Conservation (phyloP, 2,797 vertebrate genomes). For the Eutrigla gurnardus region DNA sequence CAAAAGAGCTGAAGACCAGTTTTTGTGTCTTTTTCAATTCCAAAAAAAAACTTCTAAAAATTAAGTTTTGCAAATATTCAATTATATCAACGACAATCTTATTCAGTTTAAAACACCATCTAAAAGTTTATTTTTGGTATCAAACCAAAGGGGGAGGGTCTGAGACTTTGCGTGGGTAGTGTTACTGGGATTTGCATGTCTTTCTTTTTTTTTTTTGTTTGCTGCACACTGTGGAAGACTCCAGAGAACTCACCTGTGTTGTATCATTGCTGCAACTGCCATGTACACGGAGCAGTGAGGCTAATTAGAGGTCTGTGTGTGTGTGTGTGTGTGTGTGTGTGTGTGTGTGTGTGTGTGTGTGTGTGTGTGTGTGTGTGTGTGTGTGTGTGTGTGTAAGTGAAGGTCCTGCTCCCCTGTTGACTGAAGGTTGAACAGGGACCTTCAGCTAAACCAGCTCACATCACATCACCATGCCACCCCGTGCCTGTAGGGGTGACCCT, state of each 20-base stretch:
- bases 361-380: not conserved
- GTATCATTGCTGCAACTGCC: no score
- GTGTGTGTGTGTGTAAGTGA: not conserved
- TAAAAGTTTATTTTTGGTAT: not conserved
- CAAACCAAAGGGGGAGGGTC: not conserved
- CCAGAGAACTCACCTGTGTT: not conserved
- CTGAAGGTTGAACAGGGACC: slow-evolving; percentile 16
- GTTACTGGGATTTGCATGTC: not conserved
- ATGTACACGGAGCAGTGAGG: not conserved
- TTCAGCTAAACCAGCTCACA: slow-evolving; percentile 17
- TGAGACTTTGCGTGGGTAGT: not conserved
- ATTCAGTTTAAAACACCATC: not conserved
- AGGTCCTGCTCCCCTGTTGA: slow-evolving; percentile 13
- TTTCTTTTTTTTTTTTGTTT: not conserved
- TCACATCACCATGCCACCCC: slow-evolving; percentile 5
- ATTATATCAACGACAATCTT: no score
- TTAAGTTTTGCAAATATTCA: no score
- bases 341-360: not conserved
- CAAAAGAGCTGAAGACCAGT: no score
- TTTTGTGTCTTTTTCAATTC: no score
- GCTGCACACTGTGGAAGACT: not conserved
- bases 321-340: not conserved
- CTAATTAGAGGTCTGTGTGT: not conserved
- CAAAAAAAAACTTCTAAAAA: no score
- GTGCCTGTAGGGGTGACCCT: slow-evolving; percentile 8